Conservation (phyloP, 1,140 invertebrate genomes). For the Physella acuta region DNA sequence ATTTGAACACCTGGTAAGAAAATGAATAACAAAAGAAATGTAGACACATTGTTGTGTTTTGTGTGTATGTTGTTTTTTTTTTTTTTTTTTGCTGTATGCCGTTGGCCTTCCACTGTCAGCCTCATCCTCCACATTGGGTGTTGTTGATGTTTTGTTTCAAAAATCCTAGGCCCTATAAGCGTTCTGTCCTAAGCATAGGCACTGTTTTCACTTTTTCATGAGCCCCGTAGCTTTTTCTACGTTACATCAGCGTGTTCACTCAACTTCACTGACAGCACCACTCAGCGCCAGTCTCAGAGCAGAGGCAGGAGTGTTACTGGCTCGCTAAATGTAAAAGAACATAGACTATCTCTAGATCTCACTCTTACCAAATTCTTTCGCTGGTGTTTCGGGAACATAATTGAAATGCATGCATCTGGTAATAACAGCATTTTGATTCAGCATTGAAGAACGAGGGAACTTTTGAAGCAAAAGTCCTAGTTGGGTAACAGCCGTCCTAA, state of each 20-base stretch:
- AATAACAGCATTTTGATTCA: not conserved
- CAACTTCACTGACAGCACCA: not conserved
- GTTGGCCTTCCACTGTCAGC: too few relatives aligned
- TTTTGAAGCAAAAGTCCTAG: slow-evolving; percentile 1
- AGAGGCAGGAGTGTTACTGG: not conserved
- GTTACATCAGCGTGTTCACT: too few relatives aligned
- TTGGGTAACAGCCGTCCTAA: not conserved
- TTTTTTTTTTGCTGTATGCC: too few relatives aligned
- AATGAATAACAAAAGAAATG: too few relatives aligned
- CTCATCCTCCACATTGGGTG: too few relatives aligned
- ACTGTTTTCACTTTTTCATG: not conserved
- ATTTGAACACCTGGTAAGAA: too few relatives aligned
- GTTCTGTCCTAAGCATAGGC: too few relatives aligned
- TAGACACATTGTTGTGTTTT: too few relatives aligned
- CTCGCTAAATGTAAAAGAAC: not conserved
- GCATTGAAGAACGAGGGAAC: not conserved
- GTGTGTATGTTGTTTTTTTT: too few relatives aligned
- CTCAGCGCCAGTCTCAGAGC: not conserved
- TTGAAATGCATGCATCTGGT: slow-evolving; percentile 31
- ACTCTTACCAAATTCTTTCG: slow-evolving; percentile 37
- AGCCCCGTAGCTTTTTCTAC: not conserved
- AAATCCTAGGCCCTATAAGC: too few relatives aligned
- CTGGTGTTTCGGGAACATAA: slow-evolving; percentile 48
- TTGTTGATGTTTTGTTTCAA: too few relatives aligned
- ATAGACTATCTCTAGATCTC: not conserved